Conservation (phyloP, 23 tunicate genomes). For the Botrylloides violaceus region DNA sequence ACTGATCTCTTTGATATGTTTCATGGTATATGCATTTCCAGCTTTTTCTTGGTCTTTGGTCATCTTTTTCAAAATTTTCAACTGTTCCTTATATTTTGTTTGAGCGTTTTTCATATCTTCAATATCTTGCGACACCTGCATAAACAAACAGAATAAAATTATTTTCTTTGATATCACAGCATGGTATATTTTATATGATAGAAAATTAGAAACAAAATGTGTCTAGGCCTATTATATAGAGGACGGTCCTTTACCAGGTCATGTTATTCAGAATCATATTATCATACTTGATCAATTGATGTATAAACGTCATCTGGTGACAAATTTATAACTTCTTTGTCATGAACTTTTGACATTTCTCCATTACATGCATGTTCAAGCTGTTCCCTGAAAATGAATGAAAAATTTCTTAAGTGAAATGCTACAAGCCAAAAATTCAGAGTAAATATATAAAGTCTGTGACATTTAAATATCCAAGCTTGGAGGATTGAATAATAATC, state of each 20-base stretch:
- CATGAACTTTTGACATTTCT: conserved; percentile 21
- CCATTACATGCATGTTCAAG: conserved; percentile 17
- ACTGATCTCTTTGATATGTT: conserved; percentile 77
- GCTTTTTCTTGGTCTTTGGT: conserved; percentile 9
- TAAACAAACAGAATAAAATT: conserved; percentile 1
- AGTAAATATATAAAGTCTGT: too few species aligned
- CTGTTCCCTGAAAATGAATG: conserved; percentile 22
- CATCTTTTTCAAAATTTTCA: conserved; percentile 31
- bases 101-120: conserved; percentile 24
- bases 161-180: too few species aligned
- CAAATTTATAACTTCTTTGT: conserved; percentile 28
- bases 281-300: conserved; percentile 31
- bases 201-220: not conserved
- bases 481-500: too few species aligned
- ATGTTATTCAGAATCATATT: not conserved
- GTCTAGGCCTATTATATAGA: too few species aligned
- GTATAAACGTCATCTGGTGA: conserved; percentile 1
- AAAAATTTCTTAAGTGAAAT: not conserved
- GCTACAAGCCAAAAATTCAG: too few species aligned
- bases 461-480: too few species aligned
- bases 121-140: conserved; percentile 50
- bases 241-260: too few species aligned
- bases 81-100: conserved; percentile 36
- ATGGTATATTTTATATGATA: not conserved
- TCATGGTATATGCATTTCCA: conserved; percentile 38